A percentile compares a stretch with the other conserved stretches of the same genome.
Evolutionary conservation across 2,888 invertebrate species (phyloP).

Genomic region (Eucriotettix oculatus): DNA sequence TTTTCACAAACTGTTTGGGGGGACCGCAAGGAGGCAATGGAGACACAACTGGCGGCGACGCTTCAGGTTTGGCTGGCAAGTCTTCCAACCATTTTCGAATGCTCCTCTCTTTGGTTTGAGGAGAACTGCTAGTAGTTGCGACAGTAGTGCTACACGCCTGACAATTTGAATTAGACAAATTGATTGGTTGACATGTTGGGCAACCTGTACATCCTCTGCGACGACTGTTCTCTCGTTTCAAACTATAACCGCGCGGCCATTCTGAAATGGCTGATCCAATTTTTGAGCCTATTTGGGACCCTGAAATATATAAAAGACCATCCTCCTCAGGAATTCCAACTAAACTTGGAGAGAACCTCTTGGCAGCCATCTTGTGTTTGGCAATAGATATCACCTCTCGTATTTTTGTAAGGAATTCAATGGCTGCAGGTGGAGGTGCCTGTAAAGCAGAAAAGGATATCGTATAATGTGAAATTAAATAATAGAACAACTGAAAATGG

Average conservation of each 20-base stretch:
- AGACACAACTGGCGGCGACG: not conserved
- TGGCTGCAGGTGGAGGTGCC: constrained; percentile 79
- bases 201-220: constrained; percentile 46
- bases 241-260: constrained; percentile 24
- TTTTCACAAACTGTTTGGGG: not conserved
- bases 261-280: constrained; percentile 27
- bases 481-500: too few relatives aligned
- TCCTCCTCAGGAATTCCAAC: constrained; percentile 72
- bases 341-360: constrained; percentile 62
- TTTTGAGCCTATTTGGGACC: not conserved
- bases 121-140: constrained; percentile 18
- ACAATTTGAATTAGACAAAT: not conserved
- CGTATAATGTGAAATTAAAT: too few relatives aligned
- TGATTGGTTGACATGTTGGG: constrained; percentile 36
- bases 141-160: not conserved
- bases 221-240: constrained; percentile 44
- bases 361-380: constrained; percentile 71
- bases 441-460: constrained; percentile 28
- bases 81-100: constrained; percentile 62
- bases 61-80: constrained; percentile 31
- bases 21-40: not conserved
- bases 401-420: constrained; percentile 77
- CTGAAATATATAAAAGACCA: constrained; percentile 18
- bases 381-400: constrained; percentile 81
- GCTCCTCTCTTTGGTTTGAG: constrained; percentile 55